Evolutionary conservation across 2,888 invertebrate genomes (phyloP), one percentile per base, ranked within the genome.

Genomic region (Caenorhabditis japonica): DNA sequence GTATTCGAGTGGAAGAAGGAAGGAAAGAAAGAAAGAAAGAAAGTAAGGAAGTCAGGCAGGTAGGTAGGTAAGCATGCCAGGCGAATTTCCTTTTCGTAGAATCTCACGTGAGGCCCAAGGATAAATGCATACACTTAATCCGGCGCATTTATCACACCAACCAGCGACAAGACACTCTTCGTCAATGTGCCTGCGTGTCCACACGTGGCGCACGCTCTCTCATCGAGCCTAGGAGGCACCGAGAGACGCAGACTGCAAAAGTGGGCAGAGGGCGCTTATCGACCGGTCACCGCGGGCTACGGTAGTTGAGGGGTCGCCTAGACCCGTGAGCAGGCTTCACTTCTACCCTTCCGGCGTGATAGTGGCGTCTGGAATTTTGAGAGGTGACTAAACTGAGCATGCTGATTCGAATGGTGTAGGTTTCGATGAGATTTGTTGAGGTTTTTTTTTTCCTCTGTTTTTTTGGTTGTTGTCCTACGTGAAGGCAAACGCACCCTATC

Each of bases 101-200:
- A n/a, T n/a, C n/a, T n/a, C n/a, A n/a, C n/a, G n/a, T n/a, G n/a
- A n/a, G n/a, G n/a, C n/a, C n/a, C n/a, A n/a, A n/a, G n/a, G n/a
- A n/a, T n/a, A n/a, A n/a, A n/a, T n/a, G n/a, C n/a, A n/a, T n/a
- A n/a, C n/a, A n/a, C n/a, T n/a, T n/a, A n/a, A n/a, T n/a, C n/a
- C n/a, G n/a, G n/a, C n/a, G n/a, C n/a, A n/a, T n/a, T n/a, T n/a
- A n/a, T n/a, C n/a, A n/a, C n/a, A n/a, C n/a, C n/a, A n/a, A n/a
- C n/a, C n/a, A n/a, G n/a, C n/a, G n/a, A n/a, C n/a, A n/a, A n/a
- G n/a, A n/a, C 38, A 4, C 38, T 10, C 38, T n/a, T 17, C 15
- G 10, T 64, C 55, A 34, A 53, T 56, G 64, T n/a, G 25, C n/a
- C 64, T 64, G 64, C 55, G 64, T 56, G 49, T 64, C 55, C 17